Evolutionary conservation across 1,140 invertebrate species (phyloP).

Genomic region (Drosophila bifasciata): DNA sequence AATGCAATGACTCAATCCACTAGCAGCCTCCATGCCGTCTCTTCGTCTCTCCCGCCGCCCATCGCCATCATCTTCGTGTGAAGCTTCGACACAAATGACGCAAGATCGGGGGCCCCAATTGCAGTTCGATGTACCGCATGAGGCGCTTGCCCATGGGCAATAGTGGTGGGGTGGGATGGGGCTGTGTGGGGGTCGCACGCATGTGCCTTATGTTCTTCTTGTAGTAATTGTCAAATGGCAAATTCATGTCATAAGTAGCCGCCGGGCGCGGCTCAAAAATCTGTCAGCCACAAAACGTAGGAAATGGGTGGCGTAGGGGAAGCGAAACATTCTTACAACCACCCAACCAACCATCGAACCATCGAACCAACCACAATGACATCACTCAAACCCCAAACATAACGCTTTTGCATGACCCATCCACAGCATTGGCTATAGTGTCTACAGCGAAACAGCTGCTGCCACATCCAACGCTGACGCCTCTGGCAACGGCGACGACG

Average conservation of each 20-base stretch:
- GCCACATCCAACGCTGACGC: constrained; percentile 12
- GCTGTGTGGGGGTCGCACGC: too few relatives aligned
- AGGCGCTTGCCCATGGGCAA: constrained; percentile 62
- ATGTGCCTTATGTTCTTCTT: constrained; percentile 52
- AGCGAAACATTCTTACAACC: constrained; percentile 44
- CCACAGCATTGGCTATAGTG: constrained; percentile 52
- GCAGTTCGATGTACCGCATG: constrained; percentile 60
- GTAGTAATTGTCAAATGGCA: constrained; percentile 78
- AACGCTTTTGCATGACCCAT: constrained; percentile 51
- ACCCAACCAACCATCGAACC: constrained; percentile 8
- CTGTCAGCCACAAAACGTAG: constrained; percentile 25
- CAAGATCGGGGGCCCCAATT: constrained; percentile 61
- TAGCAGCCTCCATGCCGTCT: constrained; percentile 11
- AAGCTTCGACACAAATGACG: constrained; percentile 23
- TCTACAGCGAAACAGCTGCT: constrained; percentile 34
- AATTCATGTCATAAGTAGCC: constrained; percentile 77
- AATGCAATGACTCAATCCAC: constrained; percentile 61
- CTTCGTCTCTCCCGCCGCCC: too few relatives aligned
- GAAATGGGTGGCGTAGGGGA: background rate
- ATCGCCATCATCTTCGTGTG: constrained; percentile 33
- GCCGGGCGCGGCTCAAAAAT: constrained; percentile 52
- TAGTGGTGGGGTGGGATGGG: constrained; percentile 14
- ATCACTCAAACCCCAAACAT: constrained; percentile 30
- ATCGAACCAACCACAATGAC: background rate
- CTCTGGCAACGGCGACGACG: too few relatives aligned